Evolutionary conservation across 2,797 vertebrate genomes (phyloP).

Genomic region (Coendou prehensilis): DNA sequence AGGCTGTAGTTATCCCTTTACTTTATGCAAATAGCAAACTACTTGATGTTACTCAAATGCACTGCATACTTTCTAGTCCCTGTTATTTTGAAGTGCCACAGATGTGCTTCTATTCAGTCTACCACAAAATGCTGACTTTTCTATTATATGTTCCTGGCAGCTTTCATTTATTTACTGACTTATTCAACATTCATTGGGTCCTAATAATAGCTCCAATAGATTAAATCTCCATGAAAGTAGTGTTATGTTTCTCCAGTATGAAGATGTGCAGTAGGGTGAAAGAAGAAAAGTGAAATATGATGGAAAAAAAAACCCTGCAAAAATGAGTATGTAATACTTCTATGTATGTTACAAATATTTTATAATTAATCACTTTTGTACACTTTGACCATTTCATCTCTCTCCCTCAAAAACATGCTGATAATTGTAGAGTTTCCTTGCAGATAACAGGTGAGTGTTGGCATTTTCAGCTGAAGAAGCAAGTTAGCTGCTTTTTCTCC

Average conservation of each 20-base stretch:
- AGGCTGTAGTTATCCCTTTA: neutral
- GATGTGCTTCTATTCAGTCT: neutral
- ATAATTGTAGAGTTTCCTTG: neutral
- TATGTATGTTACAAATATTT: neutral
- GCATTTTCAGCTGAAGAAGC: neutral
- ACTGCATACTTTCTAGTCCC: neutral
- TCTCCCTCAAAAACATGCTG: neutral
- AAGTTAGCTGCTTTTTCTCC: neutral
- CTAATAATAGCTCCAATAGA: neutral
- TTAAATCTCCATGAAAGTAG: neutral
- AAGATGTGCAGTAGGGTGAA: neutral
- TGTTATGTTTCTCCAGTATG: neutral
- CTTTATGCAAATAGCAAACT: neutral
- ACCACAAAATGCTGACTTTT: neutral
- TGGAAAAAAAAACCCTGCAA: neutral
- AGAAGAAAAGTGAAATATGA: neutral
- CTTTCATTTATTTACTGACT: neutral
- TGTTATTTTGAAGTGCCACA: neutral
- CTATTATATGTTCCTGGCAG: neutral
- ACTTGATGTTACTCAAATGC: neutral
- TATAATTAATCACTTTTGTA: neutral
- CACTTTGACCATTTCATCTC: neutral
- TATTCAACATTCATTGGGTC: neutral
- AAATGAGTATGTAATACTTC: neutral
- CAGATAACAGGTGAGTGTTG: neutral